Percentiles rank a stretch among this genome's conserved stretches.
phyloP scores from a whole-genome alignment of 2,113 vertebrate genomes.

The Xenopus laevis region DNA sequence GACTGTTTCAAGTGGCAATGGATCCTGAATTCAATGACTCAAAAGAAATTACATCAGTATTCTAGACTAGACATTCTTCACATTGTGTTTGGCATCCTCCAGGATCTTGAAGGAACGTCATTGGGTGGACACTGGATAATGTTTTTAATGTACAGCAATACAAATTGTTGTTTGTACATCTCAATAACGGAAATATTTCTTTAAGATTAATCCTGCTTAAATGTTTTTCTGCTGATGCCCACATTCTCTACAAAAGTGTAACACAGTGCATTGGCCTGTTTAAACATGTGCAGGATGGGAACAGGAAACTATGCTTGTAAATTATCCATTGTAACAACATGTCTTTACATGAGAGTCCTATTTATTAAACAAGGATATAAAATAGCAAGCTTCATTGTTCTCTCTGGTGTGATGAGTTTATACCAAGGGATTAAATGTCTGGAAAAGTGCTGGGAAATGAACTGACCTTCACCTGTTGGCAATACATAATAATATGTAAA shows the following conservation, averaged over 20 bases:
- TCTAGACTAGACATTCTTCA: conserved; percentile 1
- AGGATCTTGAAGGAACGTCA: conserved; percentile 3
- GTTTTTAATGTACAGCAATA: background rate
- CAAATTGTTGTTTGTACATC: background rate
- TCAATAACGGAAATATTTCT: background rate
- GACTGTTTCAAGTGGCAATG: background rate
- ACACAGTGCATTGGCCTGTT: no score
- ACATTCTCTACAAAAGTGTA: no score
- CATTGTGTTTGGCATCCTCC: background rate
- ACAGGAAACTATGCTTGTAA: no score
- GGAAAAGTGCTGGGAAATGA: no score
- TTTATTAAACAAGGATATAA: conserved; percentile 6
- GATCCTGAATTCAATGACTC: conserved; percentile 7
- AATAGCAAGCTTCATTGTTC: conserved; percentile 25
- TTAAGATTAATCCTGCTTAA: background rate
- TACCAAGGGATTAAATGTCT: no score
- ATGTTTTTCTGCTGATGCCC: background rate
- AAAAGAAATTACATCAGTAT: conserved; percentile 14
- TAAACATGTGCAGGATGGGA: no score
- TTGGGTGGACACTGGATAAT: background rate
- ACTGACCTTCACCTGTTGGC: no score
- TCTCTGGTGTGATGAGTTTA: conserved; percentile 10
- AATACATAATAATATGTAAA: no score
- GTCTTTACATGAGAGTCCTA: background rate
- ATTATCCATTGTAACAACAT: background rate